Conservation (phyloP, 1,140 invertebrate genomes). For the Diprion similis region DNA sequence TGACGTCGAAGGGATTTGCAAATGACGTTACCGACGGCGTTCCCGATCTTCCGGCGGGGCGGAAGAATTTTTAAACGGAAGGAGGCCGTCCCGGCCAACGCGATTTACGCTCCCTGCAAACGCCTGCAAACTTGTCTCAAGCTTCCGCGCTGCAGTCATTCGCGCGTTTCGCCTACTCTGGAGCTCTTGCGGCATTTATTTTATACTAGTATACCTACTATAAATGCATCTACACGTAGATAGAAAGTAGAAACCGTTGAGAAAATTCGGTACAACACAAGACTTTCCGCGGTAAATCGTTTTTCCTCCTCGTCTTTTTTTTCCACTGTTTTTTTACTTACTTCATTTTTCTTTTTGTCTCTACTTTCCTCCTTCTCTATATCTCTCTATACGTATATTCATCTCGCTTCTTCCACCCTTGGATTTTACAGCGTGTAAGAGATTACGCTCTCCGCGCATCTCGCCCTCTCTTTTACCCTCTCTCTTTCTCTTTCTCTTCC, state of each 20-base stretch:
- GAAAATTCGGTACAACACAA: background rate
- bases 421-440: conserved; percentile 38
- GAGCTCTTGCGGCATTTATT: too few relatives aligned
- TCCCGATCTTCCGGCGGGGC: conserved; percentile 3
- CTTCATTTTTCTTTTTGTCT: background rate
- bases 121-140: background rate
- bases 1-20: background rate
- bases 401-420: conserved; percentile 22
- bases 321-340: background rate
- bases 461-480: conserved; percentile 37
- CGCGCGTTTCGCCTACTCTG: background rate
- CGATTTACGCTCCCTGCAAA: background rate
- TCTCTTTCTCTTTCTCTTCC: conserved; percentile 35
- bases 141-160: background rate
- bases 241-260: background rate
- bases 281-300: background rate
- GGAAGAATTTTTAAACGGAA: conserved; percentile 3
- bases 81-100: background rate
- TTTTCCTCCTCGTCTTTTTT: background rate
- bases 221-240: background rate
- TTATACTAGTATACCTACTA: background rate
- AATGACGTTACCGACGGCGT: background rate
- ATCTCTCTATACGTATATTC: background rate
- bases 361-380: background rate
- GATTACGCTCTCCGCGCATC: conserved; percentile 27